A percentile compares a stretch with the other conserved stretches of the same genome.
Conservation (phyloP, 2,888 invertebrate species). For the Acheta domesticus region DNA sequence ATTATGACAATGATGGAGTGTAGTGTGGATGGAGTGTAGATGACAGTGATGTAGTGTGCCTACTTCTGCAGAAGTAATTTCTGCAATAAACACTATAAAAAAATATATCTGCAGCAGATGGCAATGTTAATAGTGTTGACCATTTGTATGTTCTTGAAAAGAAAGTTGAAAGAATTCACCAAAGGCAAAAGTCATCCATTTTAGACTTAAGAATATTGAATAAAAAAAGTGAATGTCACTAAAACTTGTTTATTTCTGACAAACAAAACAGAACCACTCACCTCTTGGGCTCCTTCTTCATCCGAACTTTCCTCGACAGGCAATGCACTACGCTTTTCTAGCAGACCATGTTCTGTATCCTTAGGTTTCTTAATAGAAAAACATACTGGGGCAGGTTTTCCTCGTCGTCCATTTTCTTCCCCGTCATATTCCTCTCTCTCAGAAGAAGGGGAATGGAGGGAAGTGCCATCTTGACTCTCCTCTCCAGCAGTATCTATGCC, state of each 20-base stretch:
- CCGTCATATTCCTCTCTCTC: neutral
- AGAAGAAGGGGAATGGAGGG: neutral
- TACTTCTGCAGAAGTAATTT: too few relatives aligned
- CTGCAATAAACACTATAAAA: too few relatives aligned
- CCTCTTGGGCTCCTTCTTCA: constrained; percentile 49
- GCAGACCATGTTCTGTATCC: constrained; percentile 62
- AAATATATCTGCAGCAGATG: too few relatives aligned
- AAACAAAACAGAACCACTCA: neutral
- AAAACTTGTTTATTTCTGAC: neutral
- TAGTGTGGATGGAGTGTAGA: too few relatives aligned
- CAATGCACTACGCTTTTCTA: constrained; percentile 64
- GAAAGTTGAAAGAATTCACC: too few relatives aligned
- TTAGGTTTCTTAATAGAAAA: constrained; percentile 83
- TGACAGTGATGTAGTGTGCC: too few relatives aligned
- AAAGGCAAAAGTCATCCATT: too few relatives aligned
- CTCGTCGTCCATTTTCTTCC: neutral
- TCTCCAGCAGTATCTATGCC: constrained; percentile 23
- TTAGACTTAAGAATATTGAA: too few relatives aligned
- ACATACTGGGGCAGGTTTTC: constrained; percentile 64
- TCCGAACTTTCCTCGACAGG: constrained; percentile 75
- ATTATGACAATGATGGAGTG: too few relatives aligned
- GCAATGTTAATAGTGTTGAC: too few relatives aligned
- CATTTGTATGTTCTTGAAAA: too few relatives aligned
- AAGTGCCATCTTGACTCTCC: constrained; percentile 26
- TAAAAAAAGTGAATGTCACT: too few relatives aligned